Base-by-base conservation (phyloP, 2,888 invertebrate species). In the Eupithecia insigniata region DNA sequence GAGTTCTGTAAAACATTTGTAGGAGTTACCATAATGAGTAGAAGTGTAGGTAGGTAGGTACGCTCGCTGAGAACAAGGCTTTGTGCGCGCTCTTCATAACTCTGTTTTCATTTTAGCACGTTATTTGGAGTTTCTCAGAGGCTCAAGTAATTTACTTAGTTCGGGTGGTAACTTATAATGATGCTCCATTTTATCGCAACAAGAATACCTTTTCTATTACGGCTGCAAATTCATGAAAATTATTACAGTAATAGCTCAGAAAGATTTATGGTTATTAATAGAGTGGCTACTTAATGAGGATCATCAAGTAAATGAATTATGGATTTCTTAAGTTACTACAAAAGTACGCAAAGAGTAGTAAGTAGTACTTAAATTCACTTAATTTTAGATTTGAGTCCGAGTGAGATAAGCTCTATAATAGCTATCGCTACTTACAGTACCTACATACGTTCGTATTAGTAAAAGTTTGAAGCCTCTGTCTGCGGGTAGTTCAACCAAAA, bases 141-240 rank as follows among this genome's bases (percentile, higher is more conserved):
- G 62, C 34, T 34, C 32, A n/a, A 62, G 62, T 62, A 34, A 62
- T 62, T 62, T 34, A 62, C 34, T 62, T 34, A 34, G 62, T 62
- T 62, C 60, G 60, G 55, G 28, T 28, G 58, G 58, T 61, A 22
- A 62, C 30, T 62, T 62, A 34, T 62, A 62, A 34, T 62, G n/a
- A n/a, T 34, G 32, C 30, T 26, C 30, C 30, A 22, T 62, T 62
- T 62, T 32, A 34, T 62, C 34, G 62, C 62, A 30, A n/a, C 34
- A 34, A 34, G 62, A 62, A 62, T n/a, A 34, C 62, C 34, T 62
- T 62, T 61, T 34, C 62, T 62, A 62, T 62, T 62, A 62, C 34
- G n/a, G 62, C 34, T n/a, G 34, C 34, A 30, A 30, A 60, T 34
- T 62, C 62, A 34, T 22, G 32, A 34, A 34, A 62, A 62, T 62